These are phyloP conservation scores for Sebastes fasciatus DNA, from an alignment of 2,113 vertebrate genomes.

Conservation along the genomic window DNA sequence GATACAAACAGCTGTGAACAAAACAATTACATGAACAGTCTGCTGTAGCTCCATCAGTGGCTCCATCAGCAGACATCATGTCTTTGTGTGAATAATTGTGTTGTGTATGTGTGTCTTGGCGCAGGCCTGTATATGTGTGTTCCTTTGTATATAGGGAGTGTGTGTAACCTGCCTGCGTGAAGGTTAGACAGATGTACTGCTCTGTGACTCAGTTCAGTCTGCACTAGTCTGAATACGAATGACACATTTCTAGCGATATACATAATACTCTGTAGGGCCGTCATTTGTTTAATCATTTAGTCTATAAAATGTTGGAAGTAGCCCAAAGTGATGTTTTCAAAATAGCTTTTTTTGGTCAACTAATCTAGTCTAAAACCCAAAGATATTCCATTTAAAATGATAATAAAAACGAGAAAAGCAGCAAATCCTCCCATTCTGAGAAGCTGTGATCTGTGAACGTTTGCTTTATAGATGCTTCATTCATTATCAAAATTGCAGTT, in stretches of 20 bases:
- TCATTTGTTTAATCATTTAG: neutral
- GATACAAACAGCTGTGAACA: constrained; percentile 15
- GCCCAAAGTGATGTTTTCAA: neutral
- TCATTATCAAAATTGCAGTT: neutral
- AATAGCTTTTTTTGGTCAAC: neutral
- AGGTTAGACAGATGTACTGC: neutral
- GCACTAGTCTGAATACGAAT: neutral
- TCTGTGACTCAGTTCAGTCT: neutral
- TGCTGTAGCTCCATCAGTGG: neutral
- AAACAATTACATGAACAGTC: constrained; percentile 27
- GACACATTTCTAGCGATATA: neutral
- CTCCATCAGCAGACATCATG: neutral
- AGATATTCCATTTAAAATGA: neutral
- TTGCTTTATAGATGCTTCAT: neutral
- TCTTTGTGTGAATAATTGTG: neutral
- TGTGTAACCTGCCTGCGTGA: neutral
- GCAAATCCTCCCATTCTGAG: neutral
- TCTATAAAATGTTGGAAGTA: neutral
- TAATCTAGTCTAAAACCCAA: neutral
- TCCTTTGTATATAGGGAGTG: neutral
- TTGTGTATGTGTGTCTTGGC: neutral
- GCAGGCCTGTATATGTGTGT: neutral
- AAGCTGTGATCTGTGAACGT: neutral
- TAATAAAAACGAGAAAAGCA: neutral
- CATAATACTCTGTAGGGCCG: neutral